Conservation (phyloP, 2,888 invertebrate genomes). For the Imbricaverruca yamaguchii region DNA sequence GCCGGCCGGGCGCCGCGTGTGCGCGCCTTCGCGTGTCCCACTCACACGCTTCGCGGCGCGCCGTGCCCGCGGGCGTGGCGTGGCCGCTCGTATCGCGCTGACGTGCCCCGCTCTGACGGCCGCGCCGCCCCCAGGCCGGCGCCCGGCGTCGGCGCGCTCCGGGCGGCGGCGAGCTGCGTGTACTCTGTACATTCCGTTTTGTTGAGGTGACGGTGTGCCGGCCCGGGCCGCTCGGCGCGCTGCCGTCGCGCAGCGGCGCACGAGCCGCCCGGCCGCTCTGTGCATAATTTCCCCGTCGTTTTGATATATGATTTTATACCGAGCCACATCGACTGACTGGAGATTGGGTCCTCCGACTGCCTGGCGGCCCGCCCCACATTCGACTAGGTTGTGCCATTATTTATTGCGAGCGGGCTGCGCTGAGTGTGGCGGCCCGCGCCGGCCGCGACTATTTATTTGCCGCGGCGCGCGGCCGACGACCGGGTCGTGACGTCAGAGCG, state of each 20-base stretch:
- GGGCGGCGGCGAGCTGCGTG: too few relatives aligned
- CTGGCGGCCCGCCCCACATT: not conserved
- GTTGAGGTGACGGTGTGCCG: not conserved
- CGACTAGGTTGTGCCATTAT: conserved; percentile 16
- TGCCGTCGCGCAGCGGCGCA: not conserved
- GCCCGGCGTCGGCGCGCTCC: too few relatives aligned
- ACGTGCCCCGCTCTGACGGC: too few relatives aligned
- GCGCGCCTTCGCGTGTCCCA: not conserved
- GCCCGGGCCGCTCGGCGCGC: not conserved
- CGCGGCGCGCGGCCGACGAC: not conserved
- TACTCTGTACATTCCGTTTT: not conserved
- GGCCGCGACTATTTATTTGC: not conserved
- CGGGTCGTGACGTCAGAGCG: not conserved
- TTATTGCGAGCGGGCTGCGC: not conserved
- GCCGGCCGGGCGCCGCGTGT: not conserved
- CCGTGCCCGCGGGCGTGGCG: too few relatives aligned
- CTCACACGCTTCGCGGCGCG: too few relatives aligned
- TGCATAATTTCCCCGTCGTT: not conserved
- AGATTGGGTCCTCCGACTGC: not conserved
- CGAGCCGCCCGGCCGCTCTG: not conserved
- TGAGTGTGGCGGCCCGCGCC: not conserved
- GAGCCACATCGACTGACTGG: not conserved
- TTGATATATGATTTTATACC: conserved; percentile 4
- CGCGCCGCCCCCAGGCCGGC: too few relatives aligned
- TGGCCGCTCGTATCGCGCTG: too few relatives aligned